Conservation (phyloP, 2,888 invertebrate species). For the Tuberolachnus salignus region DNA sequence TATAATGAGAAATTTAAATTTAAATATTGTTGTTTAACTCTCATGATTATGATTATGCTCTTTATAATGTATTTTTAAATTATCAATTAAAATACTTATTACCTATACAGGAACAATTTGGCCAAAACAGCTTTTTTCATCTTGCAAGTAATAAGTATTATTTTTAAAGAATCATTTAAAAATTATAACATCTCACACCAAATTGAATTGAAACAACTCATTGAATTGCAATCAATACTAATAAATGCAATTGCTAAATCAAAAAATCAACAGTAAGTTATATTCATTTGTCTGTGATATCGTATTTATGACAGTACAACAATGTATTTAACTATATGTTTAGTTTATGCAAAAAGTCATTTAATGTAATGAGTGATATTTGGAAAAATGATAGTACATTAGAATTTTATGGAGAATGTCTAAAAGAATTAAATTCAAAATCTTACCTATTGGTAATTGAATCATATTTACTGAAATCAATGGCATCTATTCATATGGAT, state of each 20-base stretch:
- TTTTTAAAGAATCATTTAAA: slow-evolving; percentile 41
- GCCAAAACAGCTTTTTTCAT: slow-evolving; percentile 46
- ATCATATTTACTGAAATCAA: slow-evolving; percentile 52
- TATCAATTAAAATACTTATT: slow-evolving; percentile 1
- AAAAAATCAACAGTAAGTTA: slow-evolving; percentile 37
- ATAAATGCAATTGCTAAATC: slow-evolving; percentile 42
- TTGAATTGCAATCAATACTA: slow-evolving; percentile 40
- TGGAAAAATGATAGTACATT: slow-evolving; percentile 33
- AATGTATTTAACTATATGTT: slow-evolving; percentile 1
- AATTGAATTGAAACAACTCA: slow-evolving; percentile 41
- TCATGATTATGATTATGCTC: no score
- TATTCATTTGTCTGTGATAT: background rate
- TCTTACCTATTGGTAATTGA: slow-evolving; percentile 47
- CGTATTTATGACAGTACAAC: background rate
- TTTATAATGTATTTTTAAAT: no score
- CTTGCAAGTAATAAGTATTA: slow-evolving; percentile 38
- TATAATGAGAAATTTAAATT: no score
- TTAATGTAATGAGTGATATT: slow-evolving; percentile 44
- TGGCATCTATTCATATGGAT: background rate
- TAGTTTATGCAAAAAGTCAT: slow-evolving; percentile 44
- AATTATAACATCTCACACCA: background rate
- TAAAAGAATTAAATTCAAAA: slow-evolving; percentile 33
- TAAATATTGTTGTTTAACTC: no score
- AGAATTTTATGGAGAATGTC: slow-evolving; percentile 48
- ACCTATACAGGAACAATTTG: slow-evolving; percentile 41